Base-by-base conservation (phyloP, 2,797 vertebrate species). In the Lutjanus campechanus region DNA sequence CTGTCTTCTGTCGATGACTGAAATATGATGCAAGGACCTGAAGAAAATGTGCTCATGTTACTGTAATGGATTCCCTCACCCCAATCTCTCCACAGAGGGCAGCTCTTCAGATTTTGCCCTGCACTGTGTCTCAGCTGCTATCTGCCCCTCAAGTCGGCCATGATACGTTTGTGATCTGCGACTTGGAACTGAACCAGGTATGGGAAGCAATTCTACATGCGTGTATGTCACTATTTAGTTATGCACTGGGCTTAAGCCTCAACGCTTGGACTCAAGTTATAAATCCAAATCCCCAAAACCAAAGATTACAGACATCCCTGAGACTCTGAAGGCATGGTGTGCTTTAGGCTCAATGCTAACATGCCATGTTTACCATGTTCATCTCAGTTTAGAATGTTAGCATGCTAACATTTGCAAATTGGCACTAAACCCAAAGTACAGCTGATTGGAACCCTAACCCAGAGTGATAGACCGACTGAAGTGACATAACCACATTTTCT, bases 41-140 rank as follows among this genome's bases (percentile, higher is more conserved):
- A 56, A 51, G 20, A 11, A 22, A 19, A 17, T 16, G 8, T 47
- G n/a, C 19, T 50, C 0, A 1, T 36, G 0, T 17, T 3, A 62
- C 43, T 64, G 19, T 15, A 19, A 58, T 43, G 15, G 1, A 4
- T 51, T 50, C 2, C 55, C 29, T 65, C 5, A 11, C 56, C 46
- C 1, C 56, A 36, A 9, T 85, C 15, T 78, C 3, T 8, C 44
- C 58, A 43, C 87, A 93, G 90, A 89, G 41, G 25, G 11, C 73
- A 0, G 0, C 40, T 8, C 76, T 84, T 6, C 73, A 82, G 76
- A 78, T 92, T 55, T 11, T 89, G 47, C 93, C 93, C 12, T 90
- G 89, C 83, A 90, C 92, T 0, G 93, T 93, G 70, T 94, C 92
- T 40, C 94, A 95, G 81, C 92, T 95, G 73, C 86, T 92, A 56